These are phyloP conservation scores for Enoplosus armatus DNA, from an alignment of 2,797 vertebrate genomes.

Conservation along the genomic window DNA sequence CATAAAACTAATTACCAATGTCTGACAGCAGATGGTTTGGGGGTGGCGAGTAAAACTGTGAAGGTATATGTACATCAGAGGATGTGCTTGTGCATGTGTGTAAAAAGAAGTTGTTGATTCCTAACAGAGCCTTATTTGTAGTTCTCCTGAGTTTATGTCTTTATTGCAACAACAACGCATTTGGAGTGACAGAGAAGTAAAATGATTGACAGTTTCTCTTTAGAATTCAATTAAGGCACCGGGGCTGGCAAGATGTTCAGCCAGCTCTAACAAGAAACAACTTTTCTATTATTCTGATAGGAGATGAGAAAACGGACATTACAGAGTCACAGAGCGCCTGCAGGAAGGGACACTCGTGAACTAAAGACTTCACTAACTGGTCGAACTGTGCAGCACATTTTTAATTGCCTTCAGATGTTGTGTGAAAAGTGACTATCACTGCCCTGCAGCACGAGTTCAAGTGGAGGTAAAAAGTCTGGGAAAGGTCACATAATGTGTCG, in stretches of 20 bases:
- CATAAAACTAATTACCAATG: conserved; percentile 84
- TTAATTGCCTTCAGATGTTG: conserved; percentile 57
- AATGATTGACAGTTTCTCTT: conserved; percentile 58
- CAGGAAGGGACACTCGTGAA: conserved; percentile 7
- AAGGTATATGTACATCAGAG: conserved; percentile 61
- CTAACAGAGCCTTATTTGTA: conserved; percentile 53
- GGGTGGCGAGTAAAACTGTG: conserved; percentile 59
- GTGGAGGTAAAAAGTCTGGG: conserved; percentile 39
- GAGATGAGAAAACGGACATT: conserved; percentile 18
- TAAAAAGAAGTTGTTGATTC: conserved; percentile 29
- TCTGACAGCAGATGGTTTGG: conserved; percentile 81
- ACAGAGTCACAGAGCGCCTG: neutral
- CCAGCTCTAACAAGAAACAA: conserved; percentile 30
- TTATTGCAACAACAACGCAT: conserved; percentile 59
- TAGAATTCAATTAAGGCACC: conserved; percentile 47
- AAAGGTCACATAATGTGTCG: conserved; percentile 56
- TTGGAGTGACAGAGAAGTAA: conserved; percentile 53
- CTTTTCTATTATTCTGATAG: conserved; percentile 27
- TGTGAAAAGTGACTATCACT: conserved; percentile 8
- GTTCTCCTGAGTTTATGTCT: conserved; percentile 26
- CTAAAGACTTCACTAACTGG: conserved; percentile 13
- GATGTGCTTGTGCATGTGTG: conserved; percentile 34
- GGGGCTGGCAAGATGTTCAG: conserved; percentile 26
- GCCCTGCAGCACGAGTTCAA: conserved; percentile 30
- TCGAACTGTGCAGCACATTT: conserved; percentile 21